Evolutionary conservation across 2,888 invertebrate genomes (phyloP).

Genomic region (Drosophila nr. medialis): DNA sequence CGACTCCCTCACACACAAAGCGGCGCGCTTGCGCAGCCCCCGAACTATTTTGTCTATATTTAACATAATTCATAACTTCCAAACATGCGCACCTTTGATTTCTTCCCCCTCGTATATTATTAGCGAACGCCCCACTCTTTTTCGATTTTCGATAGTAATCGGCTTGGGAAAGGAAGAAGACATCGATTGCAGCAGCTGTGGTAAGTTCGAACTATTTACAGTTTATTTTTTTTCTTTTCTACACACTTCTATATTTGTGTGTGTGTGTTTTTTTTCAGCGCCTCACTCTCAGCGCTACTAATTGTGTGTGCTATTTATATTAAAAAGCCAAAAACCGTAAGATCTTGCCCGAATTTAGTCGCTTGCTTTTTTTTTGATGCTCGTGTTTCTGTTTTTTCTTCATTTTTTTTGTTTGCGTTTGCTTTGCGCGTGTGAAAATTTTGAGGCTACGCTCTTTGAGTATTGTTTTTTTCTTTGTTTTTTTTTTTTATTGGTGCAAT

Average conservation of each 20-base stretch:
- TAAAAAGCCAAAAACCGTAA: conserved; percentile 49
- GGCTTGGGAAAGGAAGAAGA: background rate
- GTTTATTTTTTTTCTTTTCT: conserved; percentile 42
- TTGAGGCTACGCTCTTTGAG: conserved; percentile 61
- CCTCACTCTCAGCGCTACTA: conserved; percentile 60
- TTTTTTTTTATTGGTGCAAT: conserved; percentile 40
- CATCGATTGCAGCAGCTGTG: conserved; percentile 52
- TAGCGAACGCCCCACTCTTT: conserved; percentile 28
- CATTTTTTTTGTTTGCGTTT: conserved; percentile 37
- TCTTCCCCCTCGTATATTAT: conserved; percentile 40
- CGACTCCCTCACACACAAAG: conserved; percentile 9
- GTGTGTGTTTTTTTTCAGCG: conserved; percentile 30
- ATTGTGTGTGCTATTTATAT: conserved; percentile 77
- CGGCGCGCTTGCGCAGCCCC: conserved; percentile 51
- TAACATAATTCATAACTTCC: conserved; percentile 5
- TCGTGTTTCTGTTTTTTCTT: conserved; percentile 20
- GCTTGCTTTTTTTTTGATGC: conserved; percentile 32
- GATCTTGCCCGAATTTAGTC: conserved; percentile 60
- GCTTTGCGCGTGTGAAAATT: conserved; percentile 73
- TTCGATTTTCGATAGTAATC: conserved; percentile 38
- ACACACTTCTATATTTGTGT: background rate
- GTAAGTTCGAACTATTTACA: conserved; percentile 69
- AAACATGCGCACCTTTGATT: conserved; percentile 47
- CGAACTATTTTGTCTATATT: conserved; percentile 35
- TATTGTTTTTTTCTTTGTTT: conserved; percentile 10